These are phyloP conservation scores for Chionodraco myersi DNA, from an alignment of 2,113 vertebrate species.

Conservation along the genomic window DNA sequence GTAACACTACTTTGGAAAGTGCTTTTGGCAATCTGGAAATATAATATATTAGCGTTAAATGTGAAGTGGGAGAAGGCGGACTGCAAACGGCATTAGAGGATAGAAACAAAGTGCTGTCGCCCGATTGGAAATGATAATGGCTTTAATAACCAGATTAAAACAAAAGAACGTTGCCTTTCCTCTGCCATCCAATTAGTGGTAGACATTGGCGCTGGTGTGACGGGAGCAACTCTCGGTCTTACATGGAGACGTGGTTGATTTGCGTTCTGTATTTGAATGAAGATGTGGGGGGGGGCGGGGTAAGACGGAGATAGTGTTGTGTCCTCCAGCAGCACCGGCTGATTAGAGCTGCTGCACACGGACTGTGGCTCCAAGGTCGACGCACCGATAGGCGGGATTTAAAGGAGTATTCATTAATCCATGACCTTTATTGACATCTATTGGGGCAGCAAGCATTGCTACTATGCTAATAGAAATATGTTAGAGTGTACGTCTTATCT, in stretches of 20 bases:
- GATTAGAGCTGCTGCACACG: conserved; percentile 51
- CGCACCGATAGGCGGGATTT: conserved; percentile 30
- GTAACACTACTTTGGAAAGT: too few species aligned
- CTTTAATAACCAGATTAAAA: too few species aligned
- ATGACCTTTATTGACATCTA: conserved; percentile 42
- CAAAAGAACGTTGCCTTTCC: too few species aligned
- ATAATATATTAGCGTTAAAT: too few species aligned
- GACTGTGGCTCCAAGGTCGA: conserved; percentile 32
- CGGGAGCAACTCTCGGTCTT: too few species aligned
- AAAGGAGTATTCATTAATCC: conserved; percentile 42
- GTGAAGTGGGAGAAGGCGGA: background rate
- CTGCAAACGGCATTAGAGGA: background rate
- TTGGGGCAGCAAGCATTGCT: conserved; percentile 2
- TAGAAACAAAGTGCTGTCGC: too few species aligned
- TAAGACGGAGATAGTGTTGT: conserved; percentile 23
- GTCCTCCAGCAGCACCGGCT: conserved; percentile 54
- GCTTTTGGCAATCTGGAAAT: too few species aligned
- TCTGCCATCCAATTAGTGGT: too few species aligned
- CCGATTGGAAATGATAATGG: too few species aligned
- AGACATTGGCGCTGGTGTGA: too few species aligned
- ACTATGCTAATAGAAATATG: conserved; percentile 9
- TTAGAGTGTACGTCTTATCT: background rate
- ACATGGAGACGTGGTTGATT: too few species aligned
- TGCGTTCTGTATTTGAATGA: background rate
- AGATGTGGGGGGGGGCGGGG: background rate